Percentiles rank a stretch among this genome's conserved stretches.
Evolutionary conservation across 2,113 vertebrate species (phyloP).

Genomic region (Panthera uncia): DNA sequence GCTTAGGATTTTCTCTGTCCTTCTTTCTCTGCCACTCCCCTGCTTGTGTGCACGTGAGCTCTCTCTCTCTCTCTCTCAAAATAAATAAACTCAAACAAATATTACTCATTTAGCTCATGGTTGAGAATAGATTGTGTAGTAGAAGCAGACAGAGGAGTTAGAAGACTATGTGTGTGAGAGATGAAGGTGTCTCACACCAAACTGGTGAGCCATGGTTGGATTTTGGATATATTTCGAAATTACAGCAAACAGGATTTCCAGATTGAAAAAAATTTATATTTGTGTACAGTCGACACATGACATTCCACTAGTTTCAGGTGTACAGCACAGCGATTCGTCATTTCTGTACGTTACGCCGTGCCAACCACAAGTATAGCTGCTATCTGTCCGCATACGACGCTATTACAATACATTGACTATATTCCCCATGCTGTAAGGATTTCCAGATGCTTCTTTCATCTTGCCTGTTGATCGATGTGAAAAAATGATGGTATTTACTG

Average conservation of each 20-base stretch:
- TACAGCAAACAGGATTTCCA: background rate
- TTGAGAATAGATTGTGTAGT: background rate
- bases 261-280: background rate
- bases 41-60: too few relatives aligned
- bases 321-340: background rate
- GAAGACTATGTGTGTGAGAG: background rate
- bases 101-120: too few relatives aligned
- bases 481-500: background rate
- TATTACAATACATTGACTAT: background rate
- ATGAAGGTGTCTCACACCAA: background rate
- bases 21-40: too few relatives aligned
- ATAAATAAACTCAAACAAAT: too few relatives aligned
- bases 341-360: background rate
- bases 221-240: constrained; percentile 1
- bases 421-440: background rate
- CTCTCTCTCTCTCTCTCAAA: too few relatives aligned
- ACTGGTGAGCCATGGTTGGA: background rate
- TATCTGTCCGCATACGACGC: background rate
- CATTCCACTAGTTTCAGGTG: background rate
- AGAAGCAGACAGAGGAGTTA: background rate
- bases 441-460: background rate
- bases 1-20: too few relatives aligned
- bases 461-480: background rate
- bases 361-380: too few relatives aligned
- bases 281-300: background rate